Base-by-base conservation (phyloP, 2,797 vertebrate genomes). In the Cyprinella venusta region DNA sequence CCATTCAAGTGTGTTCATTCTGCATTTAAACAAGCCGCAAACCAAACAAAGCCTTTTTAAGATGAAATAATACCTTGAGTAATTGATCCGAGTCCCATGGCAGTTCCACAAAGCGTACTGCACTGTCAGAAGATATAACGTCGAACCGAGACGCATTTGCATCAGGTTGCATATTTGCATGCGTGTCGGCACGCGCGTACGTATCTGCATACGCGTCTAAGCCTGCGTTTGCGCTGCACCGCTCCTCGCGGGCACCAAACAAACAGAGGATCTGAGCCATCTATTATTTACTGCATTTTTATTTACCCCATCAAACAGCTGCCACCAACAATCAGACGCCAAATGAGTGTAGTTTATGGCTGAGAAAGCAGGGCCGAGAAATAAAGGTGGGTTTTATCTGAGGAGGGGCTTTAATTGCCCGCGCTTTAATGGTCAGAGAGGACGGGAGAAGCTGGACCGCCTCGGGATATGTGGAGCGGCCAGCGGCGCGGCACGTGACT, bases 251-350 rank as follows among this genome's bases (percentile, higher is more conserved):
- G 65, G 80, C 85, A 86, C 89, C 71, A 84, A 89, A 85, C 36
- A 77, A 86, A 86, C 86, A 68, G 85, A 85, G 68, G 82, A 90
- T 88, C 85, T 80, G 59, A 86, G 82, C 77, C 89, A 91, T 91
- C 81, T 89, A 90, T 92, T 89, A 92, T 93, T 91, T 88, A 90
- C 77, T 83, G 76, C 76, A 65, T 88, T 90, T 91, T 90, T 91
- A 92, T 92, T 91, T 88, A 91, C 87, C 88, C 91, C 89, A 91
- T 90, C 86, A 84, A 91, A 86, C 88, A 90, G 90, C 87, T 91
- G 87, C 87, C 86, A 88, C 85, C 81, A 80, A 87, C 85, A 85
- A 77, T 89, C 85, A 85, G 76, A 83, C 42, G 86, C 88, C 90
- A 91, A 87, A 88, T 84, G 82, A 87, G 67, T 85, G 76, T 76